Base-by-base conservation (phyloP, 2,888 invertebrate species). In the Pomacea canaliculata region DNA sequence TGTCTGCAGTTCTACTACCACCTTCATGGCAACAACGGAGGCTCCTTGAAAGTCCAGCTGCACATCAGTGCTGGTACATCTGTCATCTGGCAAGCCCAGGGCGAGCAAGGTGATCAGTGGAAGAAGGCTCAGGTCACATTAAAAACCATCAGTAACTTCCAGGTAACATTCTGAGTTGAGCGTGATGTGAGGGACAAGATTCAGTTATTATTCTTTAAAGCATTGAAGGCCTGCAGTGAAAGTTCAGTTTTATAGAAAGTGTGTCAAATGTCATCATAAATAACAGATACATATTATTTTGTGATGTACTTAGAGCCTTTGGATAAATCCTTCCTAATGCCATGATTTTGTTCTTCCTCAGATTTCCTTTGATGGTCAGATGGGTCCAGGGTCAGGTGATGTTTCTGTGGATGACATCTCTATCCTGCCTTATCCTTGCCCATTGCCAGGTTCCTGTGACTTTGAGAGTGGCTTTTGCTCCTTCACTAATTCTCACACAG, bases 341-440 rank as follows among this genome's bases (percentile, higher is more conserved):
- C 37, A 37, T 37, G 37, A 5, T 16, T 56, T 56, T 56, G 51
- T 56, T 10, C 16, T 16, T 56, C 51, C 51, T 56, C 78, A 78
- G 76, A 48, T 88, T 18, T 80, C 83, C 19, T 86, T 89, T 83
- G 88, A 89, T 80, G 88, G 85, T 18, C 76, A 83, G 8, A 76
- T 86, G 37, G 87, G 89, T 49, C 68, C 69, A 60, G 85, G 85
- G 76, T 69, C 74, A 13, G 85, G 87, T 27, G 87, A 87, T 76
- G 89, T 90, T 71, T 89, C 89, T 27, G 81, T 90, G 70, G 90
- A 90, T 82, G 90, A 90, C 78, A 84, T 90, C 37, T 76, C 79
- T 48, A 76, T 86, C 48, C 66, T 75, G 68, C 60, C 79, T 63
- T 81, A 84, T 48, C 80, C 77, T 7, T 89, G 88, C 77, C 79